Percentiles rank a stretch among this genome's conserved stretches.
Evolutionary conservation across 2,797 vertebrate species (phyloP).

Genomic region (Sebastes steindachneri): DNA sequence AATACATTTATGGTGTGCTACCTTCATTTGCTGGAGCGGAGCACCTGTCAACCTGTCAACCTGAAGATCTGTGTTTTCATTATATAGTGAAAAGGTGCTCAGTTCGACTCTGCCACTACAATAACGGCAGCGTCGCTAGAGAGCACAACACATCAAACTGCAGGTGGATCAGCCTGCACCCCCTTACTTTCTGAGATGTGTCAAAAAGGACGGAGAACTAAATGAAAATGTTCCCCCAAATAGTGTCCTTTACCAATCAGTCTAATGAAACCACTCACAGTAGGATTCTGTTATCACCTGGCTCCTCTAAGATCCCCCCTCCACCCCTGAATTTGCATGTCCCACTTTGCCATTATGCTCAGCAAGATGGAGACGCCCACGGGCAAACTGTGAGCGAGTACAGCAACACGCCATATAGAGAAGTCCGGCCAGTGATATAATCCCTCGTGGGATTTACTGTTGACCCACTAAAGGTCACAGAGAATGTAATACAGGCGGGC

Average conservation of each 20-base stretch:
- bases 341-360: conserved; percentile 36
- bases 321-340: conserved; percentile 32
- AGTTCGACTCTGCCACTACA: no score
- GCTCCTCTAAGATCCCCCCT: background rate
- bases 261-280: background rate
- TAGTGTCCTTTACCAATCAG: background rate
- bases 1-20: no score
- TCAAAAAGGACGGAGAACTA: no score
- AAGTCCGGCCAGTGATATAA: conserved; percentile 24
- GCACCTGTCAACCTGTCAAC: no score
- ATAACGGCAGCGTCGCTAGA: background rate
- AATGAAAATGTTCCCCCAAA: no score
- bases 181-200: no score
- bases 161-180: no score
- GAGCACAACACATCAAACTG: background rate
- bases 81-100: no score
- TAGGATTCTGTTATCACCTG: background rate
- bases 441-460: conserved; percentile 34
- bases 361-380: conserved; percentile 38
- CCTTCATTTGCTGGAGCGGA: no score
- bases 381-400: conserved; percentile 20
- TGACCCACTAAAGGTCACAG: conserved; percentile 55
- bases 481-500: conserved; percentile 25
- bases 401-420: conserved; percentile 29
- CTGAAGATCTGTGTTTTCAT: no score